A percentile compares a stretch with the other conserved stretches of the same genome.
Conservation (phyloP, 2,888 invertebrate genomes). For the Saturnia japonica region DNA sequence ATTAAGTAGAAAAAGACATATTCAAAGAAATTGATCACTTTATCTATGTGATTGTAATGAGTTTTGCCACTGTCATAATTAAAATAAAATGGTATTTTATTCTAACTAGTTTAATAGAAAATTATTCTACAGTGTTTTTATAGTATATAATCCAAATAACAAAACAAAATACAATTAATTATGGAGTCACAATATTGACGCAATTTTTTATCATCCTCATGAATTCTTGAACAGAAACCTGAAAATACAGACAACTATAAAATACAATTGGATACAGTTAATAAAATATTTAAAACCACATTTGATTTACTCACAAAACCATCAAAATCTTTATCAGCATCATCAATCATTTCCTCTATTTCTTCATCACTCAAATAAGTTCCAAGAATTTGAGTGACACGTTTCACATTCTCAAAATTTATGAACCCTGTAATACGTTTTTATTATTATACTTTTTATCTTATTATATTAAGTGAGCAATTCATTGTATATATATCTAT, state of each 20-base stretch:
- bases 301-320: slow-evolving; percentile 53
- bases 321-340: slow-evolving; percentile 73
- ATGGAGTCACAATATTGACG: slow-evolving; percentile 68
- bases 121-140: background rate
- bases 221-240: slow-evolving; percentile 70
- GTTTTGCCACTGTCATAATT: too few relatives aligned
- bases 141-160: background rate
- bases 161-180: slow-evolving; percentile 21
- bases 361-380: slow-evolving; percentile 69
- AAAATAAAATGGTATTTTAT: background rate
- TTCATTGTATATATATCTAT: too few relatives aligned
- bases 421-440: slow-evolving; percentile 52
- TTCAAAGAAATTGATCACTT: too few relatives aligned
- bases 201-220: slow-evolving; percentile 72
- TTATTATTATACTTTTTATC: background rate
- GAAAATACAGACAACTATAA: slow-evolving; percentile 30
- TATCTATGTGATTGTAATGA: too few relatives aligned
- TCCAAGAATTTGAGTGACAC: slow-evolving; percentile 60
- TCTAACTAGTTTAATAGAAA: too few relatives aligned
- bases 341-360: slow-evolving; percentile 76
- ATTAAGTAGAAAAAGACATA: too few relatives aligned
- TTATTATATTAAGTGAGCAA: too few relatives aligned
- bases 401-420: slow-evolving; percentile 67
- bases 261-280: background rate
- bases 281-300: background rate